Evolutionary conservation across 2,888 invertebrate genomes (phyloP), one percentile per base, ranked within the genome.

Genomic region (Rhyacophila evoluta): DNA sequence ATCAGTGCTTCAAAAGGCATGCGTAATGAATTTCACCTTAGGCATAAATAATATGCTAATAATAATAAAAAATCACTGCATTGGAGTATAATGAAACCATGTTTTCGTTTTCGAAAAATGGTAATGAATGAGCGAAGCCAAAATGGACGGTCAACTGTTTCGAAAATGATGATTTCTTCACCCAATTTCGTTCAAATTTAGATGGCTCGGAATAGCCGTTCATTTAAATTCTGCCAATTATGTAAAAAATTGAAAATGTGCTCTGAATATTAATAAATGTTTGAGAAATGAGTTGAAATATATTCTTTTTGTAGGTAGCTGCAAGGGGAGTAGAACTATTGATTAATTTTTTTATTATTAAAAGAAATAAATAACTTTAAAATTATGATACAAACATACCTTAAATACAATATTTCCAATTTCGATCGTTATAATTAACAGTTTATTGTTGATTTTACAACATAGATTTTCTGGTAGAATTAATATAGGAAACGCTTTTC

Each of bases 171-270:
- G 55, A 19, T 33, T 55, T 55, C 55, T 55, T 55, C 55, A 55
- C 55, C 55, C 25, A 55, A 15, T 55, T 55, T 55, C 19, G 55
- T 25, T 55, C 8, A 19, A 55, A 55, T 55, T 55, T 55, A 55
- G 55, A 55, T 55, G 55, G 55, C 19, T 55, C 19, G 19, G 8
- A 55, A 25, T 55, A 10, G 6, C 55, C 55, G 25, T 19, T 55
- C 55, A 55, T 55, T 55, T 55, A 25, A 25, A 55, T 55, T 55
- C 55, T 10, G 25, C 55, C 19, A 55, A 55, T 55, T 55, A 55
- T 25, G 55, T 55, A 25, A 55, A 55, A 69, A 33, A 69, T 69
- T 69, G 69, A 69, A 69, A 69, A 11, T 69, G 69, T n/a, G 28
- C 15, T 8, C 33, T n/a, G 69, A 69, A 29, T 69, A 69, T 69